Conservation (phyloP, 2,113 vertebrate species). For the Nesospiza acunhae region DNA sequence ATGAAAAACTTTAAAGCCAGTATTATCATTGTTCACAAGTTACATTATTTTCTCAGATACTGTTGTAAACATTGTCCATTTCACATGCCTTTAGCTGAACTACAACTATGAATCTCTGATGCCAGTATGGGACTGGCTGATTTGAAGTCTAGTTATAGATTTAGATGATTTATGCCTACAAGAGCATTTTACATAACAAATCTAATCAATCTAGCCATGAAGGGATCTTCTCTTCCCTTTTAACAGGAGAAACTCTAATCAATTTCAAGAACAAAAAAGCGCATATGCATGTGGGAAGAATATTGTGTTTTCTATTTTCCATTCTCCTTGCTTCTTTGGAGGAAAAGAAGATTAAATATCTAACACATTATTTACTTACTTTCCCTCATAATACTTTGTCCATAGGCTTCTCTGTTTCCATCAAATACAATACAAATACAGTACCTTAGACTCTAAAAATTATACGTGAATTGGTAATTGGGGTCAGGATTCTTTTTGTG, state of each 20-base stretch:
- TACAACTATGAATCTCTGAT: neutral
- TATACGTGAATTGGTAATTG: neutral
- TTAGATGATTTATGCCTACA: neutral
- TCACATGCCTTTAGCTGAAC: neutral
- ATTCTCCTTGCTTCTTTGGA: neutral
- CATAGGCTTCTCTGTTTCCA: neutral
- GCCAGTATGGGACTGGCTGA: neutral
- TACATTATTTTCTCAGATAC: neutral
- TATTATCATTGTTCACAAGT: neutral
- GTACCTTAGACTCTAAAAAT: neutral
- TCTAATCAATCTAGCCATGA: neutral
- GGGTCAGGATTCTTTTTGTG: neutral
- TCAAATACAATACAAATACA: neutral
- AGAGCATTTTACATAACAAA: neutral
- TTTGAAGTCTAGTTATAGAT: neutral
- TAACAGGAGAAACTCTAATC: neutral
- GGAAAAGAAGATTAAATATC: neutral
- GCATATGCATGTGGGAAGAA: neutral
- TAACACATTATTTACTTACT: neutral
- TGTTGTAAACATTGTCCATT: neutral
- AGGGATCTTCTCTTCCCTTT: neutral
- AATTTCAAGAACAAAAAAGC: neutral
- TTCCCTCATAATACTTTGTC: neutral
- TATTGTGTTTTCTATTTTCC: neutral
- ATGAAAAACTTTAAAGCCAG: neutral